phyloP scores from a whole-genome alignment of 2,797 vertebrate genomes.

The Siniperca scherzeri region DNA sequence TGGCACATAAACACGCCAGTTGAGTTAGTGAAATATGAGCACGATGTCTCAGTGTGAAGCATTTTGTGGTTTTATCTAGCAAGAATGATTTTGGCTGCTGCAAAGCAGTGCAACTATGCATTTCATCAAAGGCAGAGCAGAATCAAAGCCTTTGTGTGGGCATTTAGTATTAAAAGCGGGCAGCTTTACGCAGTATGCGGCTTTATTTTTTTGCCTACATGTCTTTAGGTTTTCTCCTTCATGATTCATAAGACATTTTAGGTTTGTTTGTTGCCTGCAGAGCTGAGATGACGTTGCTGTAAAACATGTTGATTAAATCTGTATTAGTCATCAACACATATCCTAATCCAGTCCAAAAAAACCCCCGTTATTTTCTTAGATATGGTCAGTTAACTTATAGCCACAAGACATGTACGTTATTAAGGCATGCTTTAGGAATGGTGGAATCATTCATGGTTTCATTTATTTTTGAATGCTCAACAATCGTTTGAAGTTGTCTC shows the following conservation, averaged over 20 bases:
- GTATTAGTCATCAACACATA: slow-evolving; percentile 14
- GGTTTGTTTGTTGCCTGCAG: slow-evolving; percentile 1
- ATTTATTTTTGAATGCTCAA: neutral
- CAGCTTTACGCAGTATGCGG: neutral
- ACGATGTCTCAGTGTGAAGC: neutral
- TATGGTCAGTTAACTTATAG: neutral
- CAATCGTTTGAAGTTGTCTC: neutral
- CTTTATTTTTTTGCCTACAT: neutral
- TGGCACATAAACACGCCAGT: slow-evolving; percentile 9
- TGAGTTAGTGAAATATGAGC: slow-evolving; percentile 23
- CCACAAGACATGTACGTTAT: neutral
- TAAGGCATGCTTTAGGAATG: neutral
- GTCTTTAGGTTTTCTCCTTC: neutral
- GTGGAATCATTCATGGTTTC: neutral
- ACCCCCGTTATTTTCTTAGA: neutral
- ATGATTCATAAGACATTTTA: slow-evolving; percentile 7
- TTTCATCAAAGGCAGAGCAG: slow-evolving; percentile 18
- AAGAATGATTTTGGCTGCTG: slow-evolving; percentile 18
- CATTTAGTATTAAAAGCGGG: neutral
- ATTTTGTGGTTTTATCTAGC: slow-evolving; percentile 21
- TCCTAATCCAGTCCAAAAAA: neutral
- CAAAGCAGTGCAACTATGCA: neutral
- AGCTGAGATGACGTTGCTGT: neutral
- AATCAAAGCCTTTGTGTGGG: neutral
- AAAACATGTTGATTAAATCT: neutral